Evolutionary conservation across 2,113 vertebrate genomes (phyloP).

Genomic region (Brienomyrus brachyistius): DNA sequence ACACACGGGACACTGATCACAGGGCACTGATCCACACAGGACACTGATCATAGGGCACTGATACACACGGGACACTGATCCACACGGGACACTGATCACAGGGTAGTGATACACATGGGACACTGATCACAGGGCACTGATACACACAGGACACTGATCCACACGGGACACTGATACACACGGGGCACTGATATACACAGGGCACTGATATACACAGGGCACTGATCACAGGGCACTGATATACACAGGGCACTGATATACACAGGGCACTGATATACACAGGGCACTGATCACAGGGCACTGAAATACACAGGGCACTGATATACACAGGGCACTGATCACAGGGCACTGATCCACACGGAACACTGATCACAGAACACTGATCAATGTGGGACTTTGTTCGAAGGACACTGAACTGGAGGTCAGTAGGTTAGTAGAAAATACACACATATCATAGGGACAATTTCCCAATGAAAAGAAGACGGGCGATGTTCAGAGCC

Average conservation of each 20-base stretch:
- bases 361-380: background rate
- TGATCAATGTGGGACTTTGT: background rate
- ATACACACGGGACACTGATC: background rate
- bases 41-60: background rate
- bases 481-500: background rate
- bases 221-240: background rate
- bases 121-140: background rate
- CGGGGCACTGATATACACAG: too few relatives aligned
- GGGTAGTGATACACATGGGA: background rate
- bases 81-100: background rate
- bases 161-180: background rate
- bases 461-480: background rate
- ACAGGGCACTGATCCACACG: background rate
- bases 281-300: background rate
- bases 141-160: background rate
- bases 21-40: background rate
- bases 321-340: background rate
- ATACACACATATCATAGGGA: background rate
- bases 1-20: background rate
- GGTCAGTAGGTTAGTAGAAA: background rate
- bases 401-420: background rate
- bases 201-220: background rate
- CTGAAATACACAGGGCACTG: background rate
- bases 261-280: background rate
- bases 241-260: background rate